Conservation (phyloP, 2,888 invertebrate species). For the Timema cristinae region DNA sequence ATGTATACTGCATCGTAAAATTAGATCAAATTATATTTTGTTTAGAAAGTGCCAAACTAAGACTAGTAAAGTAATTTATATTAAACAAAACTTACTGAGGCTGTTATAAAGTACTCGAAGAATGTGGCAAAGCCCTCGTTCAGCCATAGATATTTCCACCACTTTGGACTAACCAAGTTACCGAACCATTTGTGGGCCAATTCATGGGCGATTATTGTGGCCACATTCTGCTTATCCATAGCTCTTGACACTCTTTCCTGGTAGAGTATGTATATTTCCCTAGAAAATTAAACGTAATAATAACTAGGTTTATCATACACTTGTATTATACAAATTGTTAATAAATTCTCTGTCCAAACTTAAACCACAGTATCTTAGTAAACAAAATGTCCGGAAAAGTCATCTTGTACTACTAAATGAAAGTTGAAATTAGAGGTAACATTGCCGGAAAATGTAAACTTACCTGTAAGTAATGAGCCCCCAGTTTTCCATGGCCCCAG, state of each 20-base stretch:
- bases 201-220: conserved; percentile 49
- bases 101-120: conserved; percentile 45
- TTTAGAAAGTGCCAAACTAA: too few species aligned
- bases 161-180: conserved; percentile 43
- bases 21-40: too few species aligned
- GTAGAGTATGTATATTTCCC: background rate
- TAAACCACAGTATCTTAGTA: too few species aligned
- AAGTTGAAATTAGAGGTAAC: background rate
- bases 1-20: too few species aligned
- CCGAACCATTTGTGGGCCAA: conserved; percentile 55
- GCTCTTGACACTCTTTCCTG: conserved; percentile 37
- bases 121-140: conserved; percentile 54
- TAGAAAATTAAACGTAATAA: background rate
- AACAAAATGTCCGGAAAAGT: too few species aligned
- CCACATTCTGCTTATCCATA: conserved; percentile 40
- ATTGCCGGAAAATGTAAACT: background rate
- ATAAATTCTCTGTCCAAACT: too few species aligned
- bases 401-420: background rate
- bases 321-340: too few species aligned
- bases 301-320: too few species aligned
- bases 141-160: conserved; percentile 47
- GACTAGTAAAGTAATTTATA: background rate
- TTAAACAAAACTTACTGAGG: conserved; percentile 38
- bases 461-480: background rate
- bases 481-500: conserved; percentile 9